Conservation (phyloP, 2,113 vertebrate species). For the Corythornis madagascariensis region DNA sequence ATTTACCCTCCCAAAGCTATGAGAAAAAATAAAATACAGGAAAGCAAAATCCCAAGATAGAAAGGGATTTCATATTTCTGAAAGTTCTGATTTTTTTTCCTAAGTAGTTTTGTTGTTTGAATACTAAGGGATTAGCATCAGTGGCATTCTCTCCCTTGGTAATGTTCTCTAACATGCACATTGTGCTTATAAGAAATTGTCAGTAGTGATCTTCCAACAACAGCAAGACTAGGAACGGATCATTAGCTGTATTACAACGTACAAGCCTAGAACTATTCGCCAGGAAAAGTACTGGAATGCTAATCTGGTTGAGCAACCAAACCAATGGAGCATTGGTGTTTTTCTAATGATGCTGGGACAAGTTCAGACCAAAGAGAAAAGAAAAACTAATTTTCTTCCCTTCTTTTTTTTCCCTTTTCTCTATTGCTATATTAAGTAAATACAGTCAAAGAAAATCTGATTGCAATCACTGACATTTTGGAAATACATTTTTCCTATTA, state of each 20-base stretch:
- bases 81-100: neutral
- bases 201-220: slow-evolving; percentile 29
- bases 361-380: neutral
- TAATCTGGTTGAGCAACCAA: slow-evolving; percentile 11
- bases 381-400: neutral
- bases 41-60: neutral
- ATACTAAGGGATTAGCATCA: neutral
- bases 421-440: neutral
- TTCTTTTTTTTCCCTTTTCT: neutral
- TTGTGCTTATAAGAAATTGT: slow-evolving; percentile 11
- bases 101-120: neutral
- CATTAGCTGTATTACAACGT: slow-evolving; percentile 28
- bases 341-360: slow-evolving; percentile 6
- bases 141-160: neutral
- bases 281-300: slow-evolving; percentile 7
- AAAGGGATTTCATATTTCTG: neutral
- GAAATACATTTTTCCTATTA: slow-evolving; percentile 4
- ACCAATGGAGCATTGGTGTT: neutral
- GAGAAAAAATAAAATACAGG: neutral
- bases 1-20: neutral
- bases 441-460: neutral
- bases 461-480: slow-evolving; percentile 19
- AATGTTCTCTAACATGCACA: neutral
- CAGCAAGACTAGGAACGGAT: neutral
- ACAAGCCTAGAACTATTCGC: slow-evolving; percentile 10